Percentiles rank a stretch among this genome's conserved stretches.
Conservation (phyloP, 2,888 invertebrate species). For the Muschampia plurimacula region DNA sequence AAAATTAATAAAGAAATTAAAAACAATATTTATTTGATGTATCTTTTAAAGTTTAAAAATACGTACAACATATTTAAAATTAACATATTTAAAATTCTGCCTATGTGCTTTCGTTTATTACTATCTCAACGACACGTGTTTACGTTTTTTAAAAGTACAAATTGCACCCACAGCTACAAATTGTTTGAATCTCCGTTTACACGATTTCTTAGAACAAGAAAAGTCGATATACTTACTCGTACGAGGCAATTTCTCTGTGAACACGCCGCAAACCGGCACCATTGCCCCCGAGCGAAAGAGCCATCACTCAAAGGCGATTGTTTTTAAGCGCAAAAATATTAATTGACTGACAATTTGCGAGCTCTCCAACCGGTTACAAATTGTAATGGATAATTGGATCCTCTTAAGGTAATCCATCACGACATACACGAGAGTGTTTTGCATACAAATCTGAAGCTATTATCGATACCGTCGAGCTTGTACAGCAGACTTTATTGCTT, state of each 20-base stretch:
- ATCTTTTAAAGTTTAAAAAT: no score
- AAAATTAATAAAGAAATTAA: no score
- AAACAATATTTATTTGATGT: no score
- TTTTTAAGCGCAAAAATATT: constrained; percentile 67
- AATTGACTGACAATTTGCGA: constrained; percentile 65
- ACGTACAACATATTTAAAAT: no score
- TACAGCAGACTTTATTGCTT: constrained; percentile 26
- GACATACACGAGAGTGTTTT: constrained; percentile 26
- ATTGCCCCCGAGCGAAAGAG: constrained; percentile 28
- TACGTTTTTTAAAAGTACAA: constrained; percentile 1
- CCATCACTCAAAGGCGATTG: constrained; percentile 58
- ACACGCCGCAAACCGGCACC: constrained; percentile 39
- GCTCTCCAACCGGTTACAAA: constrained; percentile 43
- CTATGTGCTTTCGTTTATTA: background rate
- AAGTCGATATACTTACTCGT: constrained; percentile 9
- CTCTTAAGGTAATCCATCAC: constrained; percentile 42
- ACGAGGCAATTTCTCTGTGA: constrained; percentile 19
- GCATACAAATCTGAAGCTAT: constrained; percentile 25
- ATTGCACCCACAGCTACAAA: constrained; percentile 10
- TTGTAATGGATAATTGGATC: constrained; percentile 54
- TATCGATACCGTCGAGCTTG: constrained; percentile 16
- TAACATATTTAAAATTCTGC: no score
- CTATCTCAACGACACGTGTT: background rate
- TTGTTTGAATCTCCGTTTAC: constrained; percentile 1
- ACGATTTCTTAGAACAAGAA: constrained; percentile 28